phyloP scores from a whole-genome alignment of 2,888 invertebrate species.

The Crioceris asparagi region DNA sequence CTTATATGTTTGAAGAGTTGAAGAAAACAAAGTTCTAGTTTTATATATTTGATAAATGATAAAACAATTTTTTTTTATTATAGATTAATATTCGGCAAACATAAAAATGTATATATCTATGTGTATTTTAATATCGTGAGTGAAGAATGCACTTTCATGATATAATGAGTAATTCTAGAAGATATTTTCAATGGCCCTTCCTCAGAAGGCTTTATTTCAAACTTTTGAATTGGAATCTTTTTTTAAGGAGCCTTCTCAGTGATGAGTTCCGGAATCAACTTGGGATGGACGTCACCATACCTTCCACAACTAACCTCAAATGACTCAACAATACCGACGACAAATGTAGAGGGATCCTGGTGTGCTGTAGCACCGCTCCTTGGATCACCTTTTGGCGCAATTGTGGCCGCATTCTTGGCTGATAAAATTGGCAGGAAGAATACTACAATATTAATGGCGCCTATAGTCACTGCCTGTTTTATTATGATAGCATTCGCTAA shows the following conservation, averaged over 20 bases:
- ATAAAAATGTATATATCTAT: too few relatives aligned
- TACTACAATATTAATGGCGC: conserved; percentile 28
- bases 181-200: too few relatives aligned
- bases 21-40: too few relatives aligned
- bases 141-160: too few relatives aligned
- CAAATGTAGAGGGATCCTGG: conserved; percentile 46
- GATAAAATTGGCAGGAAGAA: conserved; percentile 54
- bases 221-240: conserved; percentile 1
- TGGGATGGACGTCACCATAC: conserved; percentile 51
- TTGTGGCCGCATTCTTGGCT: conserved; percentile 50
- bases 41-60: too few relatives aligned
- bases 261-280: conserved; percentile 29
- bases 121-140: too few relatives aligned
- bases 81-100: too few relatives aligned
- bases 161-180: too few relatives aligned
- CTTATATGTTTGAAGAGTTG: too few relatives aligned
- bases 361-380: conserved; percentile 54
- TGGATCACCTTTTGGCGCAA: conserved; percentile 51
- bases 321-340: conserved; percentile 42
- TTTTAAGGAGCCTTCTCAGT: conserved; percentile 29
- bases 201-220: neutral
- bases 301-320: conserved; percentile 39
- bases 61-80: too few relatives aligned
- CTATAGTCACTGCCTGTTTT: conserved; percentile 47
- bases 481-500: conserved; percentile 48